These are phyloP conservation scores for Muscina levida DNA, from an alignment of 2,888 invertebrate species.

Conservation along the genomic window DNA sequence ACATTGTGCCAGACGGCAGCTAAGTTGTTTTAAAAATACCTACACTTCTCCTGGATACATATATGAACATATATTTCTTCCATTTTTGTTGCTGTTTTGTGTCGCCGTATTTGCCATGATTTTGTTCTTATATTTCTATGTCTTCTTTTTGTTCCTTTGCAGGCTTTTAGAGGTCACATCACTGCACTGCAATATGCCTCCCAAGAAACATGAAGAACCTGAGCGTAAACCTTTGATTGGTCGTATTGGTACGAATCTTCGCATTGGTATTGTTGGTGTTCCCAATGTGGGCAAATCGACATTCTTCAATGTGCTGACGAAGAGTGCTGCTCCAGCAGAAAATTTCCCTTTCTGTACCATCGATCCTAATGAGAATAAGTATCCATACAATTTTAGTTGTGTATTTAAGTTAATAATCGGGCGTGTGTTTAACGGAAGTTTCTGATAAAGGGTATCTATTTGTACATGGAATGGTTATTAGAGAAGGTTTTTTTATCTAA, in stretches of 20 bases:
- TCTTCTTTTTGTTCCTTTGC: conserved; percentile 33
- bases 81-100: conserved; percentile 10
- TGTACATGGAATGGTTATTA: too few relatives aligned
- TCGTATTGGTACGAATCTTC: conserved; percentile 96
- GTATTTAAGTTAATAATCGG: too few relatives aligned
- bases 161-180: conserved; percentile 48
- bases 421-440: too few relatives aligned
- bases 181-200: conserved; percentile 80
- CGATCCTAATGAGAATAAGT: conserved; percentile 99
- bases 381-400: conserved; percentile 76
- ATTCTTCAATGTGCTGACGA: conserved; percentile 99
- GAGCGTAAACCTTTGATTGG: conserved; percentile 95
- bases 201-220: conserved; percentile 94
- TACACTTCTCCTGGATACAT: not conserved
- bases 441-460: too few relatives aligned
- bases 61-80: conserved; percentile 28
- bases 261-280: conserved; percentile 94
- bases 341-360: conserved; percentile 99
- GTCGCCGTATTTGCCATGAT: not conserved
- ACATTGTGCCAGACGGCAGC: conserved; percentile 2
- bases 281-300: conserved; percentile 99
- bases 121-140: conserved; percentile 11
- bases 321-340: conserved; percentile 98
- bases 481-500: too few relatives aligned
- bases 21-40: conserved; percentile 10